Percentiles rank a stretch among this genome's conserved stretches.
Conservation (phyloP, 2,888 invertebrate species). For the Bombyx huttoni region DNA sequence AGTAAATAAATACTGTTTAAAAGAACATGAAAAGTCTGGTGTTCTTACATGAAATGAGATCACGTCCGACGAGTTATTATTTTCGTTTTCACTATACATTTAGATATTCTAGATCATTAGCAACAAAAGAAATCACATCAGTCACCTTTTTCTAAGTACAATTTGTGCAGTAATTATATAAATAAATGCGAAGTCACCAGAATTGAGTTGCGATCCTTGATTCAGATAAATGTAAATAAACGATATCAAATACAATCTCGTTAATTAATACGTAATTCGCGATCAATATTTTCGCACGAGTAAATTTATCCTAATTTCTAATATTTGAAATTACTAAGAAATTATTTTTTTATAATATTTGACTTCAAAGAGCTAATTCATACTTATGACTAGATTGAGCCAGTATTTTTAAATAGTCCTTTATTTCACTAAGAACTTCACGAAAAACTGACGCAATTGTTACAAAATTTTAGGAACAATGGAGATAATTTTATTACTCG, state of each 20-base stretch:
- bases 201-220: slow-evolving; percentile 32
- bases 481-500: slow-evolving; percentile 37
- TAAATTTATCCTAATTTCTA: slow-evolving; percentile 34
- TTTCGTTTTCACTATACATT: slow-evolving; percentile 25
- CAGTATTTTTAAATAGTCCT: slow-evolving; percentile 55
- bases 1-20: slow-evolving; percentile 32
- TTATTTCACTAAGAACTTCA: slow-evolving; percentile 38
- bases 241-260: slow-evolving; percentile 35
- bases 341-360: slow-evolving; percentile 35
- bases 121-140: slow-evolving; percentile 27
- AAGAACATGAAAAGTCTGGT: slow-evolving; percentile 28
- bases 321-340: slow-evolving; percentile 49
- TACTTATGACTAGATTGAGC: slow-evolving; percentile 73
- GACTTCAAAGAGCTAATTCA: slow-evolving; percentile 63
- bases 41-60: slow-evolving; percentile 59
- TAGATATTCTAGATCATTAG: slow-evolving; percentile 34
- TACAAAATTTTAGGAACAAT: slow-evolving; percentile 61
- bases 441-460: slow-evolving; percentile 62
- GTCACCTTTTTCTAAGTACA: slow-evolving; percentile 58
- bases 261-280: slow-evolving; percentile 36
- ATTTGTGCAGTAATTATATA: slow-evolving; percentile 59
- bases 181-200: slow-evolving; percentile 54
- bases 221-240: slow-evolving; percentile 33
- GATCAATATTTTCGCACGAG: slow-evolving; percentile 33
- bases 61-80: slow-evolving; percentile 47